Conservation (phyloP, 2,113 vertebrate species). For the Baryphthengus martii region DNA sequence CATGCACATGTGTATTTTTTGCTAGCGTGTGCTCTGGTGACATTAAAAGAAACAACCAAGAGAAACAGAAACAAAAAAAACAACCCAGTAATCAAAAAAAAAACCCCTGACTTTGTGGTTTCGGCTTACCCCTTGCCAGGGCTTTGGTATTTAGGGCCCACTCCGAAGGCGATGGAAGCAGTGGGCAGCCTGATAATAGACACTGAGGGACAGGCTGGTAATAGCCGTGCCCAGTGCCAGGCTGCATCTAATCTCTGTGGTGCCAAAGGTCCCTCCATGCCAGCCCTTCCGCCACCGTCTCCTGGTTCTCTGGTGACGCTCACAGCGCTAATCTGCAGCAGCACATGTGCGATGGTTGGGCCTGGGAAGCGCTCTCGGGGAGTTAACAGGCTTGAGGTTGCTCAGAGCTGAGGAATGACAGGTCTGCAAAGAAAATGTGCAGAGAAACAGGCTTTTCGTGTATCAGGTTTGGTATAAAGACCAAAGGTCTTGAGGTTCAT, state of each 20-base stretch:
- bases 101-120: background rate
- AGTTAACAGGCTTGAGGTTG: background rate
- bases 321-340: background rate
- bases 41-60: background rate
- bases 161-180: background rate
- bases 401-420: background rate
- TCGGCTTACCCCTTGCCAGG: background rate
- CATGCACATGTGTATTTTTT: fast-evolving
- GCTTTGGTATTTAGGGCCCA: background rate
- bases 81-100: background rate
- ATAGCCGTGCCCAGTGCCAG: background rate
- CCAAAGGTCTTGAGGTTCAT: background rate
- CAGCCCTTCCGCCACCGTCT: background rate
- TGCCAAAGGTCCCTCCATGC: background rate
- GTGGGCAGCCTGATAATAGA: background rate
- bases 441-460: background rate
- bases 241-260: background rate
- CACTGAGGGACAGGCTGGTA: background rate
- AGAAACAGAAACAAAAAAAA: background rate
- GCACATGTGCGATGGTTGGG: background rate
- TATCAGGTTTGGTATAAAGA: background rate
- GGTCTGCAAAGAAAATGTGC: background rate
- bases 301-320: background rate
- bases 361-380: background rate
- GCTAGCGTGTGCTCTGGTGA: background rate